Evolutionary conservation across 2,113 vertebrate genomes (phyloP).

Genomic region (Numida meleagris): DNA sequence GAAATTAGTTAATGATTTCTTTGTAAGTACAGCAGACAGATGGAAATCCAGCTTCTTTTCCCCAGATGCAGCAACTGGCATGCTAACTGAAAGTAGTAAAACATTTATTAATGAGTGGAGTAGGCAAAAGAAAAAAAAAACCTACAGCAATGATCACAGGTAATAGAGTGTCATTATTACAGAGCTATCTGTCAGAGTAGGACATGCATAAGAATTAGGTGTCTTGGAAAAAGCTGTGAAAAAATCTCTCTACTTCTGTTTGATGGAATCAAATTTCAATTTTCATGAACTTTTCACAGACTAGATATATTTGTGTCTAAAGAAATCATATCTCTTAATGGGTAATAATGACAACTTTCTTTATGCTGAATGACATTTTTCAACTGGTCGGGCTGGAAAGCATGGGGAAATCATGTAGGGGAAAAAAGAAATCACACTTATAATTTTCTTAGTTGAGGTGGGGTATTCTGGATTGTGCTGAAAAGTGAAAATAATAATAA

Average conservation of each 20-base stretch:
- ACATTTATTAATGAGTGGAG: conserved; percentile 18
- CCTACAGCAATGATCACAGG: not conserved
- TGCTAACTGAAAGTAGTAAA: not conserved
- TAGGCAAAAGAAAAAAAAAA: not conserved
- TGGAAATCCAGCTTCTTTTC: not conserved
- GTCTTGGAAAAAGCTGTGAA: conserved; percentile 22
- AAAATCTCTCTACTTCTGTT: conserved; percentile 5
- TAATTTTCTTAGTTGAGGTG: not conserved
- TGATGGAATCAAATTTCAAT: conserved; percentile 42
- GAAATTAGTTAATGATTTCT: conserved; percentile 23
- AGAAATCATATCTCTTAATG: conserved; percentile 12
- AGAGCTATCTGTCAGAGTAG: conserved; percentile 7
- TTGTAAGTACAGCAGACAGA: not conserved
- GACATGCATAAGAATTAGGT: conserved; percentile 30
- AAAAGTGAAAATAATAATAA: not conserved
- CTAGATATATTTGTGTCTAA: conserved; percentile 31
- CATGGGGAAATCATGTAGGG: not conserved
- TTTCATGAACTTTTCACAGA: conserved; percentile 46
- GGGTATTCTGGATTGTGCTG: not conserved
- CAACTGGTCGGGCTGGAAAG: not conserved
- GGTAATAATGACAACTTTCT: not conserved
- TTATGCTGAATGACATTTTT: conserved; percentile 11
- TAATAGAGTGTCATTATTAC: conserved; percentile 37
- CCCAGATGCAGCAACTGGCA: not conserved
- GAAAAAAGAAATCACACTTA: not conserved